Conservation (phyloP, 2,797 vertebrate species). For the Brachymystax lenok region DNA sequence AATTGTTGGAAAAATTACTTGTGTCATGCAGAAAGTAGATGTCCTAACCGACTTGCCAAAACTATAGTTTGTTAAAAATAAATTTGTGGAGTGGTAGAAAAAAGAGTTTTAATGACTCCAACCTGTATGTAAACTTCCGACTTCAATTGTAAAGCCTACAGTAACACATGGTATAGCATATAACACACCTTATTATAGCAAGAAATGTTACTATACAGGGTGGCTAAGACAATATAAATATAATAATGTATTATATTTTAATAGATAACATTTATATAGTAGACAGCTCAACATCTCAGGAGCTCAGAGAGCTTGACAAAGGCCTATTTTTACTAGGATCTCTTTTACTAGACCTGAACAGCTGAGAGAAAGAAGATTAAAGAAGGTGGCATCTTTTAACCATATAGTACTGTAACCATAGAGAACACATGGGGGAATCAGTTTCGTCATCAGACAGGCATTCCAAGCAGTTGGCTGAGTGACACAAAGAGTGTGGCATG, state of each 20-base stretch:
- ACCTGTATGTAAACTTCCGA: no score
- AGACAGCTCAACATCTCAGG: not conserved
- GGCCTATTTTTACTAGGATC: not conserved
- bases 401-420: constrained; percentile 7
- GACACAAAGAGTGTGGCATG: not conserved
- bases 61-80: no score
- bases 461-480: not conserved
- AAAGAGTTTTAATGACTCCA: no score
- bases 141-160: not conserved
- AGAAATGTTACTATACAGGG: not conserved
- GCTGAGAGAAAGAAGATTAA: not conserved
- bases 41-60: no score
- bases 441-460: constrained; percentile 1
- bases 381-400: constrained; percentile 12
- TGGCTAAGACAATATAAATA: not conserved
- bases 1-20: no score
- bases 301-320: not conserved
- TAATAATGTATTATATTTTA: not conserved
- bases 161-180: not conserved
- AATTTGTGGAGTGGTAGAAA: no score
- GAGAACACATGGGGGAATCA: not conserved
- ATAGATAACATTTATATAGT: not conserved
- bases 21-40: no score
- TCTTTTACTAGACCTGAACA: not conserved
- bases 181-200: not conserved